Conservation (phyloP, 2,113 vertebrate species). For the Phocoena sinus region DNA sequence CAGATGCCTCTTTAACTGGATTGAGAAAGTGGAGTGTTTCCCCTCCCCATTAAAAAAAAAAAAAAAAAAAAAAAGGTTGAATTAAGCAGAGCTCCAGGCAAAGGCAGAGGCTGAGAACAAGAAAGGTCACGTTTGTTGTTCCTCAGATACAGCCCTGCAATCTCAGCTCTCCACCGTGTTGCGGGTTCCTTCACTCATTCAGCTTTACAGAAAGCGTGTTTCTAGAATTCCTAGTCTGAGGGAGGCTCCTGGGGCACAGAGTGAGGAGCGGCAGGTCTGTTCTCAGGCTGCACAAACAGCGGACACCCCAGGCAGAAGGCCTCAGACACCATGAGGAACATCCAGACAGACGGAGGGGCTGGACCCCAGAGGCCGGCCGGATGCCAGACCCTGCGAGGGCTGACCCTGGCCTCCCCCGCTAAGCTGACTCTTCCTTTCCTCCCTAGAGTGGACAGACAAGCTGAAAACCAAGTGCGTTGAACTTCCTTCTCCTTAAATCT, state of each 20-base stretch:
- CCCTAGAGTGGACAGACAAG: background rate
- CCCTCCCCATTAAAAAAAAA: background rate
- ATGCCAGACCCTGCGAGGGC: background rate
- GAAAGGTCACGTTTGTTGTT: background rate
- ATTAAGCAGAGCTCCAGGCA: background rate
- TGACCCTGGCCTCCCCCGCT: too few relatives aligned
- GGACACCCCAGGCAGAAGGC: background rate
- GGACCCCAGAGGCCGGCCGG: background rate
- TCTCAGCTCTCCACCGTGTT: too few relatives aligned
- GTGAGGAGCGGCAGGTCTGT: background rate
- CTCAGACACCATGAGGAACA: background rate
- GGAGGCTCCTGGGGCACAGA: background rate
- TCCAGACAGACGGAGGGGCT: background rate
- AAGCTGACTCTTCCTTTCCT: background rate
- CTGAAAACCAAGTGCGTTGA: background rate
- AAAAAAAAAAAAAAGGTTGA: background rate
- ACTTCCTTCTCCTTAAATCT: background rate
- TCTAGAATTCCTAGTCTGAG: background rate
- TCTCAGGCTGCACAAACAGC: background rate
- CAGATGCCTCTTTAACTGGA: background rate
- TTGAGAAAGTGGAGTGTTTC: background rate
- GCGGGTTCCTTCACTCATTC: background rate
- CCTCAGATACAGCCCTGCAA: background rate
- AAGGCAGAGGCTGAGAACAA: background rate
- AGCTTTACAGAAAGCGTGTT: background rate